Conservation (phyloP, 92 coral and sea anemone species). For the Porites rus region DNA sequence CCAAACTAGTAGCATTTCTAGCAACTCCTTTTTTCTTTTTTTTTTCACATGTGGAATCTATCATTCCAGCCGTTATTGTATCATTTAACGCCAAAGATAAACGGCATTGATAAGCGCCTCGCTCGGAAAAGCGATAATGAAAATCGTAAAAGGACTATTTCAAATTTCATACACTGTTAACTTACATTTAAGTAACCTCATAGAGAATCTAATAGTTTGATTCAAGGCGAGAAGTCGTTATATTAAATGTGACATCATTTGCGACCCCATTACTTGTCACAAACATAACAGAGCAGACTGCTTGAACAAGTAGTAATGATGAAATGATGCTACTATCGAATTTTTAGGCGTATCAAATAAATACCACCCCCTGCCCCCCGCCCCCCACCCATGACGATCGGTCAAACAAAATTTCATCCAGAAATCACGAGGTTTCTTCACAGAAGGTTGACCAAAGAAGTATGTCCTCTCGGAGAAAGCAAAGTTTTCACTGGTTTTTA, state of each 20-base stretch:
- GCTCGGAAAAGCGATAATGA: too few relatives aligned
- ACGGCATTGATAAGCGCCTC: too few relatives aligned
- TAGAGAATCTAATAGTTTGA: not conserved
- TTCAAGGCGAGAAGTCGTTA: not conserved
- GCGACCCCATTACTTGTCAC: not conserved
- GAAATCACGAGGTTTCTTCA: not conserved
- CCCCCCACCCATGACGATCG: not conserved
- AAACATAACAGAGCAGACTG: not conserved
- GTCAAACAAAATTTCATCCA: conserved; percentile 6
- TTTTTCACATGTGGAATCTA: too few relatives aligned
- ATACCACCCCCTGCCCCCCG: not conserved
- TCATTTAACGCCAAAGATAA: too few relatives aligned
- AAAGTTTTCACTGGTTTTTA: conserved; percentile 72
- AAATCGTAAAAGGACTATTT: too few relatives aligned
- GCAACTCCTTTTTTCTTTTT: too few relatives aligned
- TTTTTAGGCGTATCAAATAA: conserved; percentile 19
- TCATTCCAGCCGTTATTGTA: too few relatives aligned
- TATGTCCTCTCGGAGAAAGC: not conserved
- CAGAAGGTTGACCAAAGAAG: not conserved
- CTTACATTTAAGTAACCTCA: too few relatives aligned
- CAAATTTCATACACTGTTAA: too few relatives aligned
- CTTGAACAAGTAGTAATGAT: not conserved
- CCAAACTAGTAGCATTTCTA: too few relatives aligned
- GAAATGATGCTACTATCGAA: not conserved
- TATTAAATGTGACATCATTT: not conserved